These are phyloP conservation scores for Machimus rusticus DNA, from an alignment of 2,888 invertebrate species.

Conservation along the genomic window DNA sequence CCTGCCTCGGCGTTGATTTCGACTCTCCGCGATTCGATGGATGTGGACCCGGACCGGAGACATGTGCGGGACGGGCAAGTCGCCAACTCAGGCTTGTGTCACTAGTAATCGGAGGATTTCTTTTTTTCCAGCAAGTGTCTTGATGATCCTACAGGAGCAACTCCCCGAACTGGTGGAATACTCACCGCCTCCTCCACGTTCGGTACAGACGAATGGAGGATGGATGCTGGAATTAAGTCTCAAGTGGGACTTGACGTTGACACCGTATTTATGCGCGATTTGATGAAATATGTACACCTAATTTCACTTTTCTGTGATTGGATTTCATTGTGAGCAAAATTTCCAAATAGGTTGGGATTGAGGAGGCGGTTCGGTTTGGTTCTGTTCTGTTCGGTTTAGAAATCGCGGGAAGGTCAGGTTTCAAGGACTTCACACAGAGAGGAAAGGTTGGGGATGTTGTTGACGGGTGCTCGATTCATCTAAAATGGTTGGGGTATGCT, in stretches of 20 bases:
- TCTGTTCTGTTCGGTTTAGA: not conserved
- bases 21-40: not conserved
- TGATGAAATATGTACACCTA: constrained; percentile 12
- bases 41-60: not conserved
- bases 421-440: not conserved
- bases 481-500: not conserved
- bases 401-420: not conserved
- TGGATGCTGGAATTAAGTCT: constrained; percentile 33
- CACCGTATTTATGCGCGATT: constrained; percentile 9
- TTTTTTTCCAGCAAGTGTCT: not conserved
- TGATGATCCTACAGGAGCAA: not conserved
- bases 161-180: not conserved
- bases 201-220: not conserved
- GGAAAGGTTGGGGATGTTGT: not conserved
- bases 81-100: not conserved
- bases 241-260: constrained; percentile 24
- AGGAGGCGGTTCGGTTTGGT: not conserved
- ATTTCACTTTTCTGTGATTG: not conserved
- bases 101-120: not conserved
- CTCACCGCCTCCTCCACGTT: not conserved
- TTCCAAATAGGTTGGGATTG: not conserved
- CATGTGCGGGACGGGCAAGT: not conserved
- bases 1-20: constrained; percentile 9
- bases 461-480: not conserved
- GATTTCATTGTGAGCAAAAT: not conserved